phyloP scores from a whole-genome alignment of 2,888 invertebrate species.

The Lordiphosa andalusiaca region DNA sequence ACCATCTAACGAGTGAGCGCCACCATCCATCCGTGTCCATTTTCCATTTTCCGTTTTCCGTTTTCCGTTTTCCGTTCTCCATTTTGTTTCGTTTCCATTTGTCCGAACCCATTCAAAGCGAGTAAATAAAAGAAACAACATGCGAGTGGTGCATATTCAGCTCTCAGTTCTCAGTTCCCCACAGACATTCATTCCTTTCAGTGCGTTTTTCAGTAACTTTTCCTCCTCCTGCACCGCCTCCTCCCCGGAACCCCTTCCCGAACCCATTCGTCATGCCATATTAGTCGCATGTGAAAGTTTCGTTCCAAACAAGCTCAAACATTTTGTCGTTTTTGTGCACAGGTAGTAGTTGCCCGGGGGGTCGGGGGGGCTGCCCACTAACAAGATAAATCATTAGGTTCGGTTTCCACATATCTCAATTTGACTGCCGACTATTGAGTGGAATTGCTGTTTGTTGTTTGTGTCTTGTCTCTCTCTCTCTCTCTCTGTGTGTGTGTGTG shows the following conservation, averaged over 20 bases:
- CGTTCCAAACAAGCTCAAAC: slow-evolving; percentile 21
- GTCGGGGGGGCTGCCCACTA: slow-evolving; percentile 19
- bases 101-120: no score
- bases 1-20: no score
- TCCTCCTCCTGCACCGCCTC: not conserved
- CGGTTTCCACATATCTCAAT: slow-evolving; percentile 31
- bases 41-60: no score
- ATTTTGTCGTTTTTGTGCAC: slow-evolving; percentile 36
- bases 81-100: no score
- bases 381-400: slow-evolving; percentile 60
- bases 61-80: no score
- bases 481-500: no score
- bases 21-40: no score
- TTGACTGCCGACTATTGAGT: slow-evolving; percentile 47
- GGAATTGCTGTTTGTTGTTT: slow-evolving; percentile 17
- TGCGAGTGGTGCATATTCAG: no score
- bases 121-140: no score
- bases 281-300: slow-evolving; percentile 46
- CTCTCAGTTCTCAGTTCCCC: not conserved
- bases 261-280: slow-evolving; percentile 51
- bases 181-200: slow-evolving; percentile 24
- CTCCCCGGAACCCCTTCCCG: not conserved
- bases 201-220: slow-evolving; percentile 32
- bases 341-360: slow-evolving; percentile 11
- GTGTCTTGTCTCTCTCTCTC: not conserved